phyloP scores from a whole-genome alignment of 2,113 vertebrate species.

The Lepisosteus oculatus region DNA sequence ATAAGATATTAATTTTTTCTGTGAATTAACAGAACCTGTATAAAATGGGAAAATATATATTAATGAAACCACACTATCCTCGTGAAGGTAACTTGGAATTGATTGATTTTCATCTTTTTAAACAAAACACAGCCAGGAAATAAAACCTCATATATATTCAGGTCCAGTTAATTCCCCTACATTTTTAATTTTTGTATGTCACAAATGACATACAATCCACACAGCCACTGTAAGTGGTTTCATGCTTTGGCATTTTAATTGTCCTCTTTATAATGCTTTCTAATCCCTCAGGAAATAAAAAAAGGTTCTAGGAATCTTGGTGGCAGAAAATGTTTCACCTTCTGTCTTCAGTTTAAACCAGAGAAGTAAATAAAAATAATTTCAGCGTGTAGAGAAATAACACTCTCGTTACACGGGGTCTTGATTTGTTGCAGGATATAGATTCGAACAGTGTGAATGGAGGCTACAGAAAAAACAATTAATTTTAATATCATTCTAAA shows the following conservation, averaged over 20 bases:
- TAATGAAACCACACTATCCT: constrained; percentile 21
- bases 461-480: no score
- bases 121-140: constrained; percentile 31
- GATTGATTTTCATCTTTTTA: constrained; percentile 41
- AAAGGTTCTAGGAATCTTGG: no score
- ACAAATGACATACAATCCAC: constrained; percentile 31
- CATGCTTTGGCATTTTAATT: constrained; percentile 50
- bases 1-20: no score
- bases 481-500: no score
- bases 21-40: not conserved
- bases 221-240: constrained; percentile 37
- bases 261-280: constrained; percentile 4
- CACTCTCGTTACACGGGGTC: no score
- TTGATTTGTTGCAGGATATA: no score
- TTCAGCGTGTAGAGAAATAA: no score
- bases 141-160: constrained; percentile 29
- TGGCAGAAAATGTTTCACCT: no score
- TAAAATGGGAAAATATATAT: constrained; percentile 2
- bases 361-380: no score
- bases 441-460: no score
- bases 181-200: constrained; percentile 38
- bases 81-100: constrained; percentile 44
- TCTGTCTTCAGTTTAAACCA: no score
- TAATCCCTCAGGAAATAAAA: no score
- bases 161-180: constrained; percentile 47